Percentiles rank a stretch among this genome's conserved stretches.
phyloP scores from a whole-genome alignment of 2,797 vertebrate species.

The Phylloscopus collybita region DNA sequence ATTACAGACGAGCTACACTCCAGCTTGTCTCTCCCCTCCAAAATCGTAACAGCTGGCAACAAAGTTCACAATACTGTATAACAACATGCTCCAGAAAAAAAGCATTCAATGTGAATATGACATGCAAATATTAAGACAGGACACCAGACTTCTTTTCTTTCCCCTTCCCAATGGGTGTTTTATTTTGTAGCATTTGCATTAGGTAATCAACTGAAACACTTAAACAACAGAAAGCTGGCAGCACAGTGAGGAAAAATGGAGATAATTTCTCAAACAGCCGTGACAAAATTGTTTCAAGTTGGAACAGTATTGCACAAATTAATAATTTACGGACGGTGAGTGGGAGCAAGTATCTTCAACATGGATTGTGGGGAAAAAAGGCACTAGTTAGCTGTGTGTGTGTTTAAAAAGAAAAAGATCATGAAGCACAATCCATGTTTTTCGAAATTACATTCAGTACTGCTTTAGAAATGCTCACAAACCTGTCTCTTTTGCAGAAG shows the following conservation, averaged over 20 bases:
- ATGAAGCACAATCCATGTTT: conserved; percentile 74
- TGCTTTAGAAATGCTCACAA: conserved; percentile 66
- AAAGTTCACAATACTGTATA: not conserved
- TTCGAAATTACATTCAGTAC: conserved; percentile 71
- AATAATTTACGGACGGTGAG: conserved; percentile 32
- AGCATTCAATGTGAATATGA: not conserved
- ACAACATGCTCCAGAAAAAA: not conserved
- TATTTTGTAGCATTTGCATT: conserved; percentile 79
- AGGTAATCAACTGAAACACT: conserved; percentile 79
- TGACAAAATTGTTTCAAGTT: conserved; percentile 75
- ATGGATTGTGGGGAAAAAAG: conserved; percentile 72
- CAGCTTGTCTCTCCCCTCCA: not conserved
- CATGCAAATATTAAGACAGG: conserved; percentile 68
- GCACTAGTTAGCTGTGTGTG: conserved; percentile 75
- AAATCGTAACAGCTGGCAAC: not conserved
- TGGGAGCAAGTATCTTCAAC: conserved; percentile 65
- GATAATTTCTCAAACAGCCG: conserved; percentile 72
- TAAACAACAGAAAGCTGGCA: conserved; percentile 77
- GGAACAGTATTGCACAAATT: conserved; percentile 73
- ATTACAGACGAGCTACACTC: not conserved
- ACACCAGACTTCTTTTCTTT: conserved; percentile 63
- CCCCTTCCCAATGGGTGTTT: conserved; percentile 73
- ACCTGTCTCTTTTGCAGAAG: conserved; percentile 57
- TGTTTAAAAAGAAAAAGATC: conserved; percentile 57
- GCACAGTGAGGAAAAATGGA: conserved; percentile 64